A percentile compares a stretch with the other conserved stretches of the same genome.
phyloP scores from a whole-genome alignment of 2,888 invertebrate species.

The Escarpia spicata region DNA sequence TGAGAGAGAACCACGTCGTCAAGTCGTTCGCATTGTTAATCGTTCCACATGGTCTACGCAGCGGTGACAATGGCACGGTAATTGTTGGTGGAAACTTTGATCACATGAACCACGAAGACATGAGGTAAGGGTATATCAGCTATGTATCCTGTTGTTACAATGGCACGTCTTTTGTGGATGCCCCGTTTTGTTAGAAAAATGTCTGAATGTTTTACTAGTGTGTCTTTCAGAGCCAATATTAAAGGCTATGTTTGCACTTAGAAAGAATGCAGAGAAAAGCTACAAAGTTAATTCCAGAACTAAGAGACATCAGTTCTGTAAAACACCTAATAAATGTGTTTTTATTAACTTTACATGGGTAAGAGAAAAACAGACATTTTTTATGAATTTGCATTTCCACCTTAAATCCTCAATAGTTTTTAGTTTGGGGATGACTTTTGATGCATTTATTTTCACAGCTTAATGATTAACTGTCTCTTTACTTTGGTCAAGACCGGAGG shows the following conservation, averaged over 20 bases:
- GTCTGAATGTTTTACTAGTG: not conserved
- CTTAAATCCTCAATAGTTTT: too few relatives aligned
- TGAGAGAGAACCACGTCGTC: slow-evolving; percentile 47
- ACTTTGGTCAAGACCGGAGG: slow-evolving; percentile 33
- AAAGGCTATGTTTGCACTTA: too few relatives aligned
- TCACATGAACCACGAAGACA: slow-evolving; percentile 47
- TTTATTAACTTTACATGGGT: too few relatives aligned
- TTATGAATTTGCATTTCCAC: too few relatives aligned
- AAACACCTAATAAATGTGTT: too few relatives aligned
- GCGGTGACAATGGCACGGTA: slow-evolving; percentile 54
- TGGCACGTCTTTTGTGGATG: not conserved
- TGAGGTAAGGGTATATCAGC: slow-evolving; percentile 24
- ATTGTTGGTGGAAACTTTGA: slow-evolving; percentile 58
- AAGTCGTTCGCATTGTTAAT: slow-evolving; percentile 56
- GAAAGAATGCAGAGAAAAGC: too few relatives aligned
- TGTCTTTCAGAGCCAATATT: not conserved
- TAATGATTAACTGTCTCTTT: not conserved
- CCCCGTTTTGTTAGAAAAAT: not conserved
- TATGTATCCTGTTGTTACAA: not conserved
- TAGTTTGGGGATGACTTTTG: too few relatives aligned
- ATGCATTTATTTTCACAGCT: not conserved
- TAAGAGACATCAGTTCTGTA: too few relatives aligned
- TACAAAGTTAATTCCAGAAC: too few relatives aligned
- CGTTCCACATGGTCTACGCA: slow-evolving; percentile 52
- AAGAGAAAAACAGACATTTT: too few relatives aligned